A percentile compares a stretch with the other conserved stretches of the same genome.
Evolutionary conservation across 2,888 invertebrate species (phyloP).

Genomic region (Mythimna pallens): DNA sequence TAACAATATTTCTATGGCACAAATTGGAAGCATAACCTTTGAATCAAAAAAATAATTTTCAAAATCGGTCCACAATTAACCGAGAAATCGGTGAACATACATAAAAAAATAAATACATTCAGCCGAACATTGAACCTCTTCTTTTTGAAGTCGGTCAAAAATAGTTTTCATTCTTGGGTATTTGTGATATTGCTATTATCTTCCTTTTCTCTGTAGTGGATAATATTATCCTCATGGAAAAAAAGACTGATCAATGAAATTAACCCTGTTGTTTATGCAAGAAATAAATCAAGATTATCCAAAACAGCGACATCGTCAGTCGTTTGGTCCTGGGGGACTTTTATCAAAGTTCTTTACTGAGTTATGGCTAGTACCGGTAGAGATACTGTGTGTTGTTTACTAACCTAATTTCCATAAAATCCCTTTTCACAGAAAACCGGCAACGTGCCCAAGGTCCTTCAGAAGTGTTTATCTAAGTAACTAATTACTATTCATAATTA

Average conservation of each 20-base stretch:
- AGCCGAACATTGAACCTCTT: too few species aligned
- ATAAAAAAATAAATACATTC: too few species aligned
- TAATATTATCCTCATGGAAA: background rate
- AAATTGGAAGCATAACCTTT: too few species aligned
- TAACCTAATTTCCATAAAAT: constrained; percentile 13
- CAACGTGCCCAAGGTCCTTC: background rate
- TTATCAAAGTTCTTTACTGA: background rate
- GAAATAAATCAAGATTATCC: constrained; percentile 12
- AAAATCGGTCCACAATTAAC: too few species aligned
- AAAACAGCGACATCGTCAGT: constrained; percentile 16
- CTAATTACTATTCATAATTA: constrained; percentile 1
- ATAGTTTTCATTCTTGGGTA: background rate
- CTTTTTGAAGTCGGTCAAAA: too few species aligned
- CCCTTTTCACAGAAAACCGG: background rate
- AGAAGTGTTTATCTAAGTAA: constrained; percentile 12
- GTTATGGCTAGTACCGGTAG: constrained; percentile 7
- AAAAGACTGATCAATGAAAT: too few species aligned
- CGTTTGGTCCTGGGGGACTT: background rate
- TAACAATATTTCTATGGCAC: too few species aligned
- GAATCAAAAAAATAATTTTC: too few species aligned
- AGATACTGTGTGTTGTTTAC: background rate
- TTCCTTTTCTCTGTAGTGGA: background rate
- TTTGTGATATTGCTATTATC: background rate
- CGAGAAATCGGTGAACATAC: too few species aligned
- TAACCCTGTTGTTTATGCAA: background rate